Conservation (phyloP, 2,797 vertebrate genomes). For the Luscinia megarhynchos region DNA sequence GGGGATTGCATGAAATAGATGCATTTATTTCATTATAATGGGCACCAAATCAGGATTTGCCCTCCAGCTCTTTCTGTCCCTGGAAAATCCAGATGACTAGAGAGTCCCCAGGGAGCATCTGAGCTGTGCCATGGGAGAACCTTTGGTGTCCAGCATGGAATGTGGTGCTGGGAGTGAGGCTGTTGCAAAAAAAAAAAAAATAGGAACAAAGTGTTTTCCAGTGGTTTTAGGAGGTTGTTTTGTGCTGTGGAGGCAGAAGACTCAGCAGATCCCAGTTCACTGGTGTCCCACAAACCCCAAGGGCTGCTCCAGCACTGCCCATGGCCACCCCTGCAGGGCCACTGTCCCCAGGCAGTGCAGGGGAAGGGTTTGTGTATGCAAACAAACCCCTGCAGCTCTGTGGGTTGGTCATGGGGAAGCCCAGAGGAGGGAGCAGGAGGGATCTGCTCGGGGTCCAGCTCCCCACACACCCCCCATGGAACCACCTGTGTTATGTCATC, state of each 20-base stretch:
- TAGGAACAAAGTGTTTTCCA: not conserved
- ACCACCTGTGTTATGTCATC: not conserved
- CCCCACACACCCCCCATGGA: not conserved
- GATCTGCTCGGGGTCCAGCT: not conserved
- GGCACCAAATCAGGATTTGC: not conserved
- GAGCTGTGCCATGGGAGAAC: not conserved
- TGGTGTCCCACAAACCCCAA: accelerated
- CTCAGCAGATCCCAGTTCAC: not conserved
- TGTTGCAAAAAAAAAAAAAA: not conserved
- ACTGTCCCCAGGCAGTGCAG: not conserved
- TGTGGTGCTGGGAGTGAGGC: accelerated
- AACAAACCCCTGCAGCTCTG: not conserved
- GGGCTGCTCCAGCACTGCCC: not conserved
- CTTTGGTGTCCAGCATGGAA: not conserved
- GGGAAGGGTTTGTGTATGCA: not conserved
- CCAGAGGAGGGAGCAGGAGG: not conserved
- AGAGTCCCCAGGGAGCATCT: not conserved
- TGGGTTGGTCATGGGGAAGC: not conserved
- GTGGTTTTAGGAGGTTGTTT: not conserved
- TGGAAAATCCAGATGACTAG: not conserved
- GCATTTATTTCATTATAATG: not conserved
- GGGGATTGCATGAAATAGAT: not conserved
- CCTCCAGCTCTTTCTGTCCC: not conserved
- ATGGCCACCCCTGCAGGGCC: not conserved
- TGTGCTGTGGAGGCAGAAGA: not conserved